These are phyloP conservation scores for Drosophila mayaguana DNA, from an alignment of 2,888 invertebrate species.

Conservation along the genomic window DNA sequence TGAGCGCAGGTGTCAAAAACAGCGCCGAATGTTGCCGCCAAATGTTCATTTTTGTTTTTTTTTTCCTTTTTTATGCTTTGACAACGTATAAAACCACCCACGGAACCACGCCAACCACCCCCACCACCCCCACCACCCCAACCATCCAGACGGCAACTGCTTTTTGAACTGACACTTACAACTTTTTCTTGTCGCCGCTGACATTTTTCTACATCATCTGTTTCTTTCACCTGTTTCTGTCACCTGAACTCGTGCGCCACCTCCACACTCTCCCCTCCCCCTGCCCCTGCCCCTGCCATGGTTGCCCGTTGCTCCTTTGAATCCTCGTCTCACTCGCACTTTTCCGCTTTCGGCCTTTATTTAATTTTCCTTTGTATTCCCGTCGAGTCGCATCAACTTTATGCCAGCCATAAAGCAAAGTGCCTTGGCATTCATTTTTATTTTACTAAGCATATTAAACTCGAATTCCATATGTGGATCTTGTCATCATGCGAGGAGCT, in stretches of 20 bases:
- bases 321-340: neutral
- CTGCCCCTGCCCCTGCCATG: too few species aligned
- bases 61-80: conserved; percentile 67
- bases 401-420: conserved; percentile 54
- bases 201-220: conserved; percentile 77
- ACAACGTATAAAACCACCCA: conserved; percentile 42
- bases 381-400: conserved; percentile 46
- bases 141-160: conserved; percentile 22
- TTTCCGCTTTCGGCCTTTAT: conserved; percentile 37
- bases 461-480: conserved; percentile 37
- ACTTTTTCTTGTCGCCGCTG: conserved; percentile 68
- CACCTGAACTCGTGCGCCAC: conserved; percentile 12
- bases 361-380: conserved; percentile 53
- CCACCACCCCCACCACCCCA: neutral
- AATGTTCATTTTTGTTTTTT: conserved; percentile 40
- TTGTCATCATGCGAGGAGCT: conserved; percentile 1
- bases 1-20: conserved; percentile 74
- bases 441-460: conserved; percentile 53
- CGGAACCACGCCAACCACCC: neutral
- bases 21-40: conserved; percentile 69
- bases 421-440: conserved; percentile 48
- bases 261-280: neutral
- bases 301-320: neutral
- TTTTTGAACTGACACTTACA: conserved; percentile 73
- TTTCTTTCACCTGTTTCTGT: conserved; percentile 33